Evolutionary conservation across 30 jellyfish, hydroid and myxozoan genomes (phyloP), one percentile per base, ranked within the genome.

Genomic region (Rhopilema esculentum): DNA sequence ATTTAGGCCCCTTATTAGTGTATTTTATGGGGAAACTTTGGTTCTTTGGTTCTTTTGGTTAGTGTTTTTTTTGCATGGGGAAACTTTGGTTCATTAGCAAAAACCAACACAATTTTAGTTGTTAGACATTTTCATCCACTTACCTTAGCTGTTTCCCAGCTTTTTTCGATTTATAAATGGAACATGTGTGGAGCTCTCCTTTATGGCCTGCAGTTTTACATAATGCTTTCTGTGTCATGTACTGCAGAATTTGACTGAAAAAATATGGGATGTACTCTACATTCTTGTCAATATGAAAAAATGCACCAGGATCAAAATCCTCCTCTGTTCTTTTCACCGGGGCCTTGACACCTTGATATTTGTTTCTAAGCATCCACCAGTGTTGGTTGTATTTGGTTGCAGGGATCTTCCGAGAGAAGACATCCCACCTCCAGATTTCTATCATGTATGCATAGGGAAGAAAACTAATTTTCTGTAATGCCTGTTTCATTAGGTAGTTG

Each of bases 381-480:
- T 92, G 65, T 0, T 30, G 65, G 61, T 92, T 92, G 89, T 86
- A 92, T n/a, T 81, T 79, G 27, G 49, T 32, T n/a, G 98, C 91
- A 1, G 64, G 73, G 20, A 79, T 74, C 25, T 79, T 79, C 30
- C 92, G 82, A 19, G 77, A 73, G 86, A 92, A 92, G 19, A 92
- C 98, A 69, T 93, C 87, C 97, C 97, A 92, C 23, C 98, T 68
- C 96, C 96, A 92, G 22, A 77, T 26, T 27, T 92, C 98, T 27
- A 87, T 80, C 70, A 87, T 86, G 86, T 86, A 92, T 25, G 97
- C 83, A 72, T 73, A 92, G 1, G 97, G 97, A 0, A 87, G 70
- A 29, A 92, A 85, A 2, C 95, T 84, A 0, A 92, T 78, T 65
- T 81, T 87, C 22, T 80, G 86, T 26, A 92, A 74, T 1, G 97